phyloP scores from a whole-genome alignment of 2,888 invertebrate genomes.

The Melolontha melolontha region DNA sequence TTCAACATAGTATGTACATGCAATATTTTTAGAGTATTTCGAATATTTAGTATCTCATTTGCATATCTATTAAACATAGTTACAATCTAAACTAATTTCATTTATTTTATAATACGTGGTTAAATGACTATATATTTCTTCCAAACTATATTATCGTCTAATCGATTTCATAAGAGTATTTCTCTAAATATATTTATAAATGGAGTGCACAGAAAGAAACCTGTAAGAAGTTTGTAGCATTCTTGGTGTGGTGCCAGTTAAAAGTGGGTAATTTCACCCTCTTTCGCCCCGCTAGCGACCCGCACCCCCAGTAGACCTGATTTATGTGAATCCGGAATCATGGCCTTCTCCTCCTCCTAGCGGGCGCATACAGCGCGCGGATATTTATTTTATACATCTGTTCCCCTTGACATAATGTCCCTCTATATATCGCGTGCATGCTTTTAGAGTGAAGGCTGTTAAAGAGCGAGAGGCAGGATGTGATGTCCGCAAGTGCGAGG shows the following conservation, averaged over 20 bases:
- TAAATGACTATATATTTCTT: no score
- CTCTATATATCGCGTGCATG: constrained; percentile 74
- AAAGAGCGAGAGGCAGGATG: constrained; percentile 60
- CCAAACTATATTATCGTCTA: no score
- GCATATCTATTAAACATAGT: no score
- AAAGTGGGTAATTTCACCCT: constrained; percentile 43
- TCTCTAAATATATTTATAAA: no score
- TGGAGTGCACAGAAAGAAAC: no score
- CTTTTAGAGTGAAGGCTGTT: constrained; percentile 73
- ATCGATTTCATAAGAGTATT: no score
- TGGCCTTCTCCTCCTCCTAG: constrained; percentile 66
- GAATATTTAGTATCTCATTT: no score
- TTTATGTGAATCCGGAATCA: constrained; percentile 74
- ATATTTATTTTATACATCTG: constrained; percentile 73
- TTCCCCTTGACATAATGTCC: constrained; percentile 76
- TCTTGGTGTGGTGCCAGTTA: constrained; percentile 43
- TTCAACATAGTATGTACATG: no score
- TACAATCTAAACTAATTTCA: no score
- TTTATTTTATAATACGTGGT: no score
- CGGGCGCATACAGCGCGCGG: constrained; percentile 65
- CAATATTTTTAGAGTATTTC: no score
- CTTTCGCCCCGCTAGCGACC: constrained; percentile 34
- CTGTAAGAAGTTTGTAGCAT: constrained; percentile 7
- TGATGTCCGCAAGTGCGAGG: constrained; percentile 43
- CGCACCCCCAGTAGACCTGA: constrained; percentile 62